Conservation (phyloP, 2,888 invertebrate species). For the Torymus auratus region DNA sequence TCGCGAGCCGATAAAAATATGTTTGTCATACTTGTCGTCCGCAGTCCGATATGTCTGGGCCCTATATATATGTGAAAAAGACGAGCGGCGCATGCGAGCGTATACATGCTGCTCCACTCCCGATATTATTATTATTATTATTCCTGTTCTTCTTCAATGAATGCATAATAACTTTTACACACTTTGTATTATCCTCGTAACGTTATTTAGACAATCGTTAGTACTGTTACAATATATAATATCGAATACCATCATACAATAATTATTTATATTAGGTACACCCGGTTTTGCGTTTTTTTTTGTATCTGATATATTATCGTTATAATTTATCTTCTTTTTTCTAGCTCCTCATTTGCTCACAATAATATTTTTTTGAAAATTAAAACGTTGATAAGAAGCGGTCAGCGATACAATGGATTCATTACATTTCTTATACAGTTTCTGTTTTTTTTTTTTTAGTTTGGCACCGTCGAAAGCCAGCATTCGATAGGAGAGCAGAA, state of each 20-base stretch:
- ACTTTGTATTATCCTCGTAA: constrained; percentile 53
- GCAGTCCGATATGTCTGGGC: constrained; percentile 71
- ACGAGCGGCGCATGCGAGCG: constrained; percentile 26
- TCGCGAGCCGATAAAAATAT: constrained; percentile 58
- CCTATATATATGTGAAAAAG: constrained; percentile 57
- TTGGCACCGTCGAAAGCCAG: constrained; percentile 70
- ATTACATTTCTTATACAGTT: constrained; percentile 2
- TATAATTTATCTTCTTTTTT: constrained; percentile 45
- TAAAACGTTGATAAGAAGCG: constrained; percentile 30
- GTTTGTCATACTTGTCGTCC: constrained; percentile 59
- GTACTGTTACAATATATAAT: constrained; percentile 48
- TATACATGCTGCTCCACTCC: background rate
- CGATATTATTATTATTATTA: constrained; percentile 33
- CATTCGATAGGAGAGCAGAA: constrained; percentile 57
- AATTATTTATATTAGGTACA: constrained; percentile 60
- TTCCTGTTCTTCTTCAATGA: constrained; percentile 44
- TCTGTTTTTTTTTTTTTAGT: constrained; percentile 47
- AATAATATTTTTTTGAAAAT: constrained; percentile 14
- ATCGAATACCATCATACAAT: constrained; percentile 51
- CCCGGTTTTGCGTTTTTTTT: constrained; percentile 58
- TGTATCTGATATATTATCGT: constrained; percentile 60
- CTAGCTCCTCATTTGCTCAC: constrained; percentile 15
- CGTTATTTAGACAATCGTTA: constrained; percentile 53
- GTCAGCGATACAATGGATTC: constrained; percentile 13
- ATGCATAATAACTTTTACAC: constrained; percentile 39